These are phyloP conservation scores for Caenorhabditis tropicalis DNA, from an alignment of 1,140 invertebrate species.

Conservation along the genomic window DNA sequence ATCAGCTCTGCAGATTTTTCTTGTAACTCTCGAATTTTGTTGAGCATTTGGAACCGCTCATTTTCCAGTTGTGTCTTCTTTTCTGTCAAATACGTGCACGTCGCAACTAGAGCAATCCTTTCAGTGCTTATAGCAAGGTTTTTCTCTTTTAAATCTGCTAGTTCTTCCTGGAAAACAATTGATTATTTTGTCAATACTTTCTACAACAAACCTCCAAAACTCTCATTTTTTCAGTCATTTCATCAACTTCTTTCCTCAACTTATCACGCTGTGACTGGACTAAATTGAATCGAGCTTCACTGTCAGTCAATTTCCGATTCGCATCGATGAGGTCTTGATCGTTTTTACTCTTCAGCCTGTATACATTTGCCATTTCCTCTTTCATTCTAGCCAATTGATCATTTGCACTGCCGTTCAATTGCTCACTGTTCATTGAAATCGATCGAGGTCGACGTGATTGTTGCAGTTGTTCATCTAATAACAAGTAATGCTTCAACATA, in stretches of 20 bases:
- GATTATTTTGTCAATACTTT: too few species aligned
- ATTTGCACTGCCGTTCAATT: background rate
- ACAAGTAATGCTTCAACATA: background rate
- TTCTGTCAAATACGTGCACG: background rate
- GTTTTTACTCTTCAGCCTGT: constrained; percentile 26
- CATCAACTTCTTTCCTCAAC: background rate
- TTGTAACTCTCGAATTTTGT: constrained; percentile 47
- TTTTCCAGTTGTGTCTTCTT: constrained; percentile 28
- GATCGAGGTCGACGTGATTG: background rate
- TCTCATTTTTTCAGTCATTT: background rate
- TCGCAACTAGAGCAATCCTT: background rate
- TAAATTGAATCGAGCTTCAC: background rate
- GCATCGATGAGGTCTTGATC: constrained; percentile 22
- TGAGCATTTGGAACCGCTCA: constrained; percentile 34
- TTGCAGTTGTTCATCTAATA: background rate
- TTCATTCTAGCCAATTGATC: constrained; percentile 4
- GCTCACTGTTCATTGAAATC: background rate
- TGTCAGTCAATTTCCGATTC: background rate
- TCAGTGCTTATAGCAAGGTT: background rate
- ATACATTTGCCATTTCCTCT: constrained; percentile 33
- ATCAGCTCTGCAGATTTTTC: constrained; percentile 43
- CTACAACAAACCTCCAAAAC: background rate
- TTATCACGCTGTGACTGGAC: background rate
- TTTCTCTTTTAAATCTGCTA: background rate
- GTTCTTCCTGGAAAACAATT: background rate